Base-by-base conservation (phyloP, 2,888 invertebrate genomes). In the Torymus aiolomorphi region DNA sequence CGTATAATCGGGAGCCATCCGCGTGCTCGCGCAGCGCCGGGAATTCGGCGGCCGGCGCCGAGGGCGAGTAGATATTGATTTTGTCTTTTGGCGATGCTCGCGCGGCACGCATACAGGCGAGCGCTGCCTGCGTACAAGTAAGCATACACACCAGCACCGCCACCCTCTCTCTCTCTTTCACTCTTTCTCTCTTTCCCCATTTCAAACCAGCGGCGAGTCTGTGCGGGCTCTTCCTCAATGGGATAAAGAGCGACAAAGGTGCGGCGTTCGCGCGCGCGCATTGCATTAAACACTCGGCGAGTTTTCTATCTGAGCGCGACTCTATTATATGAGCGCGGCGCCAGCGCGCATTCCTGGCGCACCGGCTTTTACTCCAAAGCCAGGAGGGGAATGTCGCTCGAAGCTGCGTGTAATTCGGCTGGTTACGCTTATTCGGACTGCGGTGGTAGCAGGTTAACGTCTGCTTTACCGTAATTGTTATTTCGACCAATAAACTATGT, bases 21-120 rank as follows among this genome's bases (percentile, higher is more conserved):
- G 42, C 42, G 42, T 42, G 42, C 42, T 8, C 42, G 31, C 20
- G 66, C 16, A 18, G 10, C 57, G 52, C 13, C 54, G 73, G 78
- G 84, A 85, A 86, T 88, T 86, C 84, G 86, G 84, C 83, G 84
- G 84, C 83, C 85, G 84, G 84, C 84, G 20, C 70, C n/a, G 49
- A 14, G 73, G 52, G 66, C 42, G 42, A 42, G 42, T 42, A 84
- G 86, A 88, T 89, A 89, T 89, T 89, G 89, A 89, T 89, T 89
- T 89, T 89, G 88, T 88, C 88, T 87, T 88, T 87, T 84, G 86
- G 85, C 54, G 57, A 86, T 86, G 87, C 83, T 49, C 59, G n/a
- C 54, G 56, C 8, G 12, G 16, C 42, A 14, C 63, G 76, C 75
- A 76, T 80, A 57, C 80, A 75, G 20, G 20, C 20, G 20, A 20